Base-by-base conservation (phyloP, 2,797 vertebrate species). In the Strix occidentalis region DNA sequence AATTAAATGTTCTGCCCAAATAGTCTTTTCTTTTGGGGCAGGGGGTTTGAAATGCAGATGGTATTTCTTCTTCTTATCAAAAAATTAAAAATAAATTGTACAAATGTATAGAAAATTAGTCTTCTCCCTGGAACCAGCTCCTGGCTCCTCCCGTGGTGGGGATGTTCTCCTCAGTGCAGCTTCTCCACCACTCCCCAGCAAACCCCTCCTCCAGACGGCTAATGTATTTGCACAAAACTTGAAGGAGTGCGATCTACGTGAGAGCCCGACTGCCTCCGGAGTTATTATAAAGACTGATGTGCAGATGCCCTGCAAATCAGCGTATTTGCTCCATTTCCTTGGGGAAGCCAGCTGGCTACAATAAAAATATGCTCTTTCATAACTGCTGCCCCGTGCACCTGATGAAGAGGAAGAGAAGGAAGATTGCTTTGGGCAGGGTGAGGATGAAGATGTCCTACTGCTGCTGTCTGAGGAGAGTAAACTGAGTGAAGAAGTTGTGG, bases 391-490 rank as follows among this genome's bases (percentile, higher is more conserved):
- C 35, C 26, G 6, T 0, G 4, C 1, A 2, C 51, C 53, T 28
- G 56, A 16, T 1, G 4, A 24, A 60, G 9, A 1, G 0, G 0
- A 5, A 65, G 33, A 41, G 46, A 35, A 70, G 23, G 20, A 63
- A 48, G 51, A 51, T 68, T 28, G 46, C 31, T 53, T 16, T 29
- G 66, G 35, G 54, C 18, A 46, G 57, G 24, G 17, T 6, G 17
- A 68, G 26, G 72, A 16, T 1, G 17, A 86, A 66, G 25, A 26
- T 1, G 4, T 35, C 50, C n/a, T 58, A 4, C 37, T 13, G 29
- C 23, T 26, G 31, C 20, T 50, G 9, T 13, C 50, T 50, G 5
- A 41, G 46, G n/a, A 58, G 16, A 0, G 0, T 1, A 20, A 50
- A 4, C 16, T 8, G 78, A 46, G 35, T 11, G 29, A 26, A 35